Evolutionary conservation across 2,888 invertebrate species (phyloP).

Genomic region (Pammene aurita): DNA sequence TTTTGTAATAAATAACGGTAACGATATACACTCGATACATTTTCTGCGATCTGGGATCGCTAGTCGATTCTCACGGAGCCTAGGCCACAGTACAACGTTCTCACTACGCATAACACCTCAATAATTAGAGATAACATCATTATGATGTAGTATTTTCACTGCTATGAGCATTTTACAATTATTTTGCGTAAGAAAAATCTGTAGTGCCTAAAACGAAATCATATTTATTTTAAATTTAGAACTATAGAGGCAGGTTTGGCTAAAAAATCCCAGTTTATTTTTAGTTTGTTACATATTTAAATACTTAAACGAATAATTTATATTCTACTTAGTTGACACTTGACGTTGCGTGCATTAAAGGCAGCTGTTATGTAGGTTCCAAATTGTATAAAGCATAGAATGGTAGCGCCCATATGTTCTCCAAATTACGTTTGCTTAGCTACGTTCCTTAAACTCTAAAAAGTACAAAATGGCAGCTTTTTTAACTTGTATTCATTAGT

Average conservation of each 20-base stretch:
- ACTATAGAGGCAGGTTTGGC: constrained; percentile 53
- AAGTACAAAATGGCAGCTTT: constrained; percentile 77
- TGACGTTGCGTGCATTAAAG: constrained; percentile 65
- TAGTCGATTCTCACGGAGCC: constrained; percentile 24
- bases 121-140: constrained; percentile 37
- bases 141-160: constrained; percentile 46
- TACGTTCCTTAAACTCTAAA: constrained; percentile 35
- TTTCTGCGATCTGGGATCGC: constrained; percentile 47
- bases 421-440: constrained; percentile 35
- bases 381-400: constrained; percentile 56
- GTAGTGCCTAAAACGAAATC: constrained; percentile 42
- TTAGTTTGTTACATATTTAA: constrained; percentile 43
- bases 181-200: constrained; percentile 44
- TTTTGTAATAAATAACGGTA: constrained; percentile 51
- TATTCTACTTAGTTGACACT: constrained; percentile 45
- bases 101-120: constrained; percentile 37
- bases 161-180: constrained; percentile 47
- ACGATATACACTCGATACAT: constrained; percentile 51
- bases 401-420: constrained; percentile 53
- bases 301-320: constrained; percentile 24
- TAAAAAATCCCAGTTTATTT: constrained; percentile 34
- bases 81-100: constrained; percentile 25
- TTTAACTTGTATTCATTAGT: constrained; percentile 50
- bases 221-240: constrained; percentile 41
- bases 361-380: constrained; percentile 71